Evolutionary conservation across 2,888 invertebrate species (phyloP), one percentile per base, ranked within the genome.

Genomic region (Protula sp.): DNA sequence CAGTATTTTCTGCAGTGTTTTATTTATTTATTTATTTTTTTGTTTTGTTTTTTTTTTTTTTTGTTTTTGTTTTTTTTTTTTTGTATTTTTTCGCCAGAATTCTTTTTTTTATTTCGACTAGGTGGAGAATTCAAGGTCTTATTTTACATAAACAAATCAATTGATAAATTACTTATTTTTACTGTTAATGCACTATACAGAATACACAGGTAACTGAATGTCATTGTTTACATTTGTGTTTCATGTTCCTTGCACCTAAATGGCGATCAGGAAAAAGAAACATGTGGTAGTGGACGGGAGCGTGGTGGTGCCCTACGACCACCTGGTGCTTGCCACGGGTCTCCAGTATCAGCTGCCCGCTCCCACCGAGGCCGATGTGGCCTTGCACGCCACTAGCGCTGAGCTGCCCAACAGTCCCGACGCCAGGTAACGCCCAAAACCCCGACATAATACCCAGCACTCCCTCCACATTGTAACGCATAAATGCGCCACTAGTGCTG

Each of bases 261-360:
- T n/a, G n/a, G n/a, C n/a, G n/a, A n/a, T n/a, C 61, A 76, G 80
- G 58, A 74, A 75, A 47, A 75, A 74, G 69, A 81, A 80, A 62
- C 64, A 71, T 54, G 74, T 80, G 19, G 65, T 69, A 26, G 77
- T 81, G n/a, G 73, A 78, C 60, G 66, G 66, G n/a, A 64, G 58
- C n/a, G 64, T 70, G 0, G 50, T 72, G 9, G 76, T 81, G 3
- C 78, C 80, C 2, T 81, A 79, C 61, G 81, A 81, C 67, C 78
- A 81, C 60, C 68, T 81, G 45, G 69, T 81, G 4, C 63, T 81
- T 26, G 70, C 76, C 60, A 77, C 77, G 0, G 81, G 81, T 3
- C 67, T 67, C 48, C 81, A 81, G 68, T 81, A 77, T 64, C 74
- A 75, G 59, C 61, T 72, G 3, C 75, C 77, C 2, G 67, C 70